Percentiles rank a stretch among this genome's conserved stretches.
These are phyloP conservation scores for Diplolepis rosae DNA, from an alignment of 2,888 invertebrate species.

Conservation along the genomic window DNA sequence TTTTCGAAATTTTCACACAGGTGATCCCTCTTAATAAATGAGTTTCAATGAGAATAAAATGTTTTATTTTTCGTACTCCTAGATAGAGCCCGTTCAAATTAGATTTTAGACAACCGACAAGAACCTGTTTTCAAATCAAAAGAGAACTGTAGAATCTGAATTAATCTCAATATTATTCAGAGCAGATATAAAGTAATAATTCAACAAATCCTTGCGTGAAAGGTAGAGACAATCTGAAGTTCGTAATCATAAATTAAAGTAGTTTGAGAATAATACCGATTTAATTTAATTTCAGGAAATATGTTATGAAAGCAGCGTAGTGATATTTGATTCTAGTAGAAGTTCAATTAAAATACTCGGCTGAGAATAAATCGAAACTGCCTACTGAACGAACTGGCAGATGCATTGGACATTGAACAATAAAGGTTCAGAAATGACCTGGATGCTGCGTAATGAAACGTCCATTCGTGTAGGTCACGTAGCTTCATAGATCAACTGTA, in stretches of 20 bases:
- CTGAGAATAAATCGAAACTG: neutral
- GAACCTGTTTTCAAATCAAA: too few species aligned
- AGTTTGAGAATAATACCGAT: neutral
- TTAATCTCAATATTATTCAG: neutral
- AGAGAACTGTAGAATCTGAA: neutral
- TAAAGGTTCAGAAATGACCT: slow-evolving; percentile 20
- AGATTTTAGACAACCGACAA: too few species aligned
- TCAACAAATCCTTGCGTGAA: neutral
- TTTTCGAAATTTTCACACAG: too few species aligned
- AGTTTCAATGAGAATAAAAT: too few species aligned
- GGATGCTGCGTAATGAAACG: slow-evolving; percentile 24
- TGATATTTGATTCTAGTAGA: neutral
- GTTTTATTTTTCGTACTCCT: too few species aligned
- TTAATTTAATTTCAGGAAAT: neutral
- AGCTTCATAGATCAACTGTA: slow-evolving; percentile 15
- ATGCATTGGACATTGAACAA: slow-evolving; percentile 9
- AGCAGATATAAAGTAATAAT: neutral
- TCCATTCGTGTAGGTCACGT: slow-evolving; percentile 14
- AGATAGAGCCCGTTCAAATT: too few species aligned
- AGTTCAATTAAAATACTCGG: slow-evolving; percentile 6
- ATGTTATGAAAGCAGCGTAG: neutral
- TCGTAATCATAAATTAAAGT: neutral
- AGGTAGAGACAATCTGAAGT: neutral
- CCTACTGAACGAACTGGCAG: slow-evolving; percentile 6
- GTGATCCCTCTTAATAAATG: too few species aligned